phyloP scores from a whole-genome alignment of 2,113 vertebrate genomes.

The Rhadina sibilatrix region DNA sequence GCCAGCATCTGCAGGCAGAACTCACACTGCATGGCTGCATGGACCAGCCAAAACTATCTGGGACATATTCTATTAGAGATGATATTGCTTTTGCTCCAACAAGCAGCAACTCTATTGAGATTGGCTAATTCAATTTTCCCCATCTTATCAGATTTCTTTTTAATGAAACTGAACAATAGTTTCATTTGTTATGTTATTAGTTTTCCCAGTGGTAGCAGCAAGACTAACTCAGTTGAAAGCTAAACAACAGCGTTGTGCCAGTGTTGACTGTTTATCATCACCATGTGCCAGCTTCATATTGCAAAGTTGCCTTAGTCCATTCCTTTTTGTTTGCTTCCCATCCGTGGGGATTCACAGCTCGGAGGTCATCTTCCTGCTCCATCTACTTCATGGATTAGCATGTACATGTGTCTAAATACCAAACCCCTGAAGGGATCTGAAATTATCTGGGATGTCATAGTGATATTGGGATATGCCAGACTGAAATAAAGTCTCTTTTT shows the following conservation, averaged over 20 bases:
- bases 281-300: constrained; percentile 52
- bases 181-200: constrained; percentile 78
- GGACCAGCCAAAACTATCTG: constrained; percentile 63
- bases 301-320: constrained; percentile 10
- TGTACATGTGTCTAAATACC: not conserved
- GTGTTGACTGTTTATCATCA: constrained; percentile 62
- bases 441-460: not conserved
- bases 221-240: constrained; percentile 51
- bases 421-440: not conserved
- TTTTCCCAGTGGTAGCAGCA: constrained; percentile 69
- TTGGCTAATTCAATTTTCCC: constrained; percentile 76
- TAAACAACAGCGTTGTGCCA: constrained; percentile 45
- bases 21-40: not conserved
- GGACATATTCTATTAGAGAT: constrained; percentile 73
- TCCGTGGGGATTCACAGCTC: not conserved
- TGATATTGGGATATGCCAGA: not conserved
- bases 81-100: constrained; percentile 69
- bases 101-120: constrained; percentile 71
- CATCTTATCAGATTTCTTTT: constrained; percentile 80
- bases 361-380: constrained; percentile 2
- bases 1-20: constrained; percentile 58
- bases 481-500: not conserved
- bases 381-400: constrained; percentile 17
- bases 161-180: constrained; percentile 81
- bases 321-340: not conserved